Evolutionary conservation across 30 jellyfish, hydroid and myxozoan species (phyloP).

Genomic region (Aurelia aurita): DNA sequence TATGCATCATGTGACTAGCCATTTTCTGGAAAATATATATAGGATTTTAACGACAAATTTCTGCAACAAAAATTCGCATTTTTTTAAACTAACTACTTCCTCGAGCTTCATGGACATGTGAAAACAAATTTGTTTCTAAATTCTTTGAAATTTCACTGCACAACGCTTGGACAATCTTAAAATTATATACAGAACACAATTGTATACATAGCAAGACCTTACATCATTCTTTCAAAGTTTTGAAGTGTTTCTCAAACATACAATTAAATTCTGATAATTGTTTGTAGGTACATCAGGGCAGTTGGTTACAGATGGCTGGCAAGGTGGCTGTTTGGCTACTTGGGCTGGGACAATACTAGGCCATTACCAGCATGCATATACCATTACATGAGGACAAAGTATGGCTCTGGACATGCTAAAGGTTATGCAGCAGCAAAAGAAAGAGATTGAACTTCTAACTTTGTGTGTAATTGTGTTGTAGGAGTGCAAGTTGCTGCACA

Average conservation of each 20-base stretch:
- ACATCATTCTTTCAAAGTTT: neutral
- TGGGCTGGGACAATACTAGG: conserved; percentile 48
- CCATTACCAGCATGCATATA: conserved; percentile 38
- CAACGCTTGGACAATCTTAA: neutral
- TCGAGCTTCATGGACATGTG: too few species aligned
- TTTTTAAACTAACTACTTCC: too few species aligned
- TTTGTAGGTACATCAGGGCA: conserved; percentile 30
- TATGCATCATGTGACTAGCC: too few species aligned
- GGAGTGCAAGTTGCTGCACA: neutral
- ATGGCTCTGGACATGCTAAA: conserved; percentile 6
- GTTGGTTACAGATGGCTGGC: conserved; percentile 36
- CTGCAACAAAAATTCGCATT: too few species aligned
- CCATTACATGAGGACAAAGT: conserved; percentile 7
- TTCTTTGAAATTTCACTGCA: too few species aligned
- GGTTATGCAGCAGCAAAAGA: conserved; percentile 23
- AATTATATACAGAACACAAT: neutral
- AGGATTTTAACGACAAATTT: too few species aligned
- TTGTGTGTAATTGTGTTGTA: neutral
- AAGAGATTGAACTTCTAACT: neutral
- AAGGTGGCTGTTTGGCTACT: conserved; percentile 29
- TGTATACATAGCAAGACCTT: neutral
- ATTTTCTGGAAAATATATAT: too few species aligned
- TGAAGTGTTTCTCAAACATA: too few species aligned
- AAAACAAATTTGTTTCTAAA: too few species aligned
- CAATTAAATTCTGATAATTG: neutral